These are phyloP conservation scores for Sylvicola cinctus DNA, from an alignment of 2,888 invertebrate species.

Conservation along the genomic window DNA sequence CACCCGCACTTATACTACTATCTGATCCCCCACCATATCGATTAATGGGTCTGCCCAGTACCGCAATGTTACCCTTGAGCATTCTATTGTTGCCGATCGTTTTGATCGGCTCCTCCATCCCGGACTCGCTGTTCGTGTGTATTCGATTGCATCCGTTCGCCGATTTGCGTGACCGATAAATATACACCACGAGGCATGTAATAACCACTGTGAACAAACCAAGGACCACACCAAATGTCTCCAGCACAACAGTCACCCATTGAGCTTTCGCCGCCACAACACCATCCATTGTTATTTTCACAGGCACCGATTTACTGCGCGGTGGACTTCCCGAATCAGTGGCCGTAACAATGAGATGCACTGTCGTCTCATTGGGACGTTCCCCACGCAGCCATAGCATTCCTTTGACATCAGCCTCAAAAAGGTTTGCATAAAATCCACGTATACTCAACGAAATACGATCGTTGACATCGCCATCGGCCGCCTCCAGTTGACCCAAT, in stretches of 20 bases:
- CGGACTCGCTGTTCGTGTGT: slow-evolving; percentile 14
- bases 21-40: slow-evolving; percentile 28
- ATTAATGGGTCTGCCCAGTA: slow-evolving; percentile 20
- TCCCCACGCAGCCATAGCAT: slow-evolving; percentile 41
- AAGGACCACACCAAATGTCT: slow-evolving; percentile 47
- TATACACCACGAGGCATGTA: slow-evolving; percentile 51
- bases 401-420: slow-evolving; percentile 20
- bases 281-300: slow-evolving; percentile 38
- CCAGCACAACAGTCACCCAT: slow-evolving; percentile 27
- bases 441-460: slow-evolving; percentile 46
- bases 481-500: slow-evolving; percentile 56
- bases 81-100: slow-evolving; percentile 14
- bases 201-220: slow-evolving; percentile 55
- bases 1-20: slow-evolving; percentile 34
- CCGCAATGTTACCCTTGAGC: not conserved
- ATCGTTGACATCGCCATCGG: slow-evolving; percentile 68
- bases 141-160: slow-evolving; percentile 19
- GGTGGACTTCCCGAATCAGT: slow-evolving; percentile 73
- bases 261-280: slow-evolving; percentile 19
- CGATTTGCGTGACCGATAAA: slow-evolving; percentile 39
- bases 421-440: slow-evolving; percentile 40
- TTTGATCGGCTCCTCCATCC: slow-evolving; percentile 7
- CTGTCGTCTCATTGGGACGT: slow-evolving; percentile 31
- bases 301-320: slow-evolving; percentile 45
- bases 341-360: slow-evolving; percentile 63